Percentiles rank a stretch among this genome's conserved stretches.
Conservation (phyloP, 2,888 invertebrate genomes). For the Conistra vaccinii region DNA sequence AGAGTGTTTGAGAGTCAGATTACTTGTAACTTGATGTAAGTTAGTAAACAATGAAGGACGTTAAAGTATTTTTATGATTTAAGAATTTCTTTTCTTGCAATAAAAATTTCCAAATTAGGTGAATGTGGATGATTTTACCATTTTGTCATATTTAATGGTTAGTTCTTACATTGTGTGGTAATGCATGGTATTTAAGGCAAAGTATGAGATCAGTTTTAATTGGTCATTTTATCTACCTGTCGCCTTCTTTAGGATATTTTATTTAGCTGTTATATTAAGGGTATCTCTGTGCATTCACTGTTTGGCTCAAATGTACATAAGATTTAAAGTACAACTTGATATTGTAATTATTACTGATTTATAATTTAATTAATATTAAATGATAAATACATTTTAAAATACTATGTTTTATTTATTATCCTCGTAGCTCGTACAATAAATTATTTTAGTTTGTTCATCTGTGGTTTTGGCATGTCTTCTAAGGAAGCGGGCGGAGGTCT, state of each 20-base stretch:
- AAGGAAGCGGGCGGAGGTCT: constrained; percentile 92
- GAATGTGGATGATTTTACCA: constrained; percentile 49
- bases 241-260: constrained; percentile 57
- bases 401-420: constrained; percentile 59
- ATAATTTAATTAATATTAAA: constrained; percentile 71
- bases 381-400: constrained; percentile 72
- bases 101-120: constrained; percentile 42
- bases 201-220: constrained; percentile 32
- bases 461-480: constrained; percentile 93
- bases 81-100: constrained; percentile 53
- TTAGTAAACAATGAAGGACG: constrained; percentile 17
- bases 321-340: constrained; percentile 81
- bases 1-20: constrained; percentile 34
- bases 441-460: constrained; percentile 75
- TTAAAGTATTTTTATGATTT: constrained; percentile 55
- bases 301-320: constrained; percentile 80
- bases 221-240: constrained; percentile 42
- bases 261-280: constrained; percentile 56
- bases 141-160: constrained; percentile 51
- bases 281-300: constrained; percentile 65
- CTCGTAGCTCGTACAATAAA: constrained; percentile 54
- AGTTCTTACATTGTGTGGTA: constrained; percentile 48
- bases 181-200: constrained; percentile 31
- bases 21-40: constrained; percentile 11
- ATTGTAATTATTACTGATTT: constrained; percentile 79